Conservation (phyloP, 2,797 vertebrate species). For the Acanthurus tractus region DNA sequence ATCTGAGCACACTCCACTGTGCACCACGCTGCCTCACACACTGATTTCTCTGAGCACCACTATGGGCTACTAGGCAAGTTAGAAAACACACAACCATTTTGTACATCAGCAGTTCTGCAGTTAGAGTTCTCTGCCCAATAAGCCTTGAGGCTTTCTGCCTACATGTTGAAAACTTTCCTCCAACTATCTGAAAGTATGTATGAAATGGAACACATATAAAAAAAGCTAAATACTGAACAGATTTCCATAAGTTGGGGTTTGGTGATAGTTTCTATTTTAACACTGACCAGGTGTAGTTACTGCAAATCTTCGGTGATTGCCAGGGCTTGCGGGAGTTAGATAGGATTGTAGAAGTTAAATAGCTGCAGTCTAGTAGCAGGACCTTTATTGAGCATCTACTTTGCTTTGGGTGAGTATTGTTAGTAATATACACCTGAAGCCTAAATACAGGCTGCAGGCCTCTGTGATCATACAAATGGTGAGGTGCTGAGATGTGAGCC, state of each 20-base stretch:
- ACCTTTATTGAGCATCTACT: too few species aligned
- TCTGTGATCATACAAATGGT: too few species aligned
- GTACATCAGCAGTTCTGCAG: conserved; percentile 21
- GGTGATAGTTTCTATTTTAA: too few species aligned
- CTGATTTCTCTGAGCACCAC: background rate
- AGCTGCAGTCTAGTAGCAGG: too few species aligned
- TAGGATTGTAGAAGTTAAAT: too few species aligned
- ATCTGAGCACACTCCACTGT: background rate
- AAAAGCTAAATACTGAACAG: background rate
- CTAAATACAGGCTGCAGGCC: too few species aligned
- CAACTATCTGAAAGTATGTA: conserved; percentile 7
- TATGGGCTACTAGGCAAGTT: background rate
- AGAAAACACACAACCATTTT: conserved; percentile 8
- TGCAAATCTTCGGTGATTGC: too few species aligned
- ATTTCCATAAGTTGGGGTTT: background rate
- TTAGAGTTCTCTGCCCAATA: conserved; percentile 21
- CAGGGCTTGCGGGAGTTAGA: too few species aligned
- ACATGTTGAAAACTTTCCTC: background rate
- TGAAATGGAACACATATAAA: conserved; percentile 2
- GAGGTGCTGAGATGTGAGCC: too few species aligned
- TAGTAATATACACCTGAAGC: too few species aligned
- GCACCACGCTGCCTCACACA: background rate
- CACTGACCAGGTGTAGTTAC: too few species aligned
- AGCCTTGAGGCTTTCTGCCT: conserved; percentile 21
- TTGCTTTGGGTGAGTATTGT: too few species aligned